Evolutionary conservation across 2,888 invertebrate species (phyloP).

Genomic region (Tetragonula carbonaria): DNA sequence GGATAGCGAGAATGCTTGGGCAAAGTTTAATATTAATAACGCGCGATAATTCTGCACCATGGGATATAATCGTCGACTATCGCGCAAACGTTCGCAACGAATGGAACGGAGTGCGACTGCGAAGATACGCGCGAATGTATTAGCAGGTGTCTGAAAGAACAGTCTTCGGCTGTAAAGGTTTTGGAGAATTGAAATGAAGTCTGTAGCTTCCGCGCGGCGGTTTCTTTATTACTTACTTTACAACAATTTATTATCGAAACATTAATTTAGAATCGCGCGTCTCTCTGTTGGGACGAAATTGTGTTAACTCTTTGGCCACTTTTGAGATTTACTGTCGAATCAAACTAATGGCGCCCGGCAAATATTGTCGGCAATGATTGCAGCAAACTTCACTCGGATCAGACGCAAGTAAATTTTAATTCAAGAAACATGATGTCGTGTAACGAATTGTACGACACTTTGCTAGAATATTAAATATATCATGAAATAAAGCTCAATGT

Average conservation of each 20-base stretch:
- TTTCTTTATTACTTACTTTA: no score
- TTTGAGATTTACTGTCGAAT: no score
- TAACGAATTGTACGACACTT: no score
- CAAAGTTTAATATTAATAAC: conserved; percentile 5
- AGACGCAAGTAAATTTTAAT: no score
- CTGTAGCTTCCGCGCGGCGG: not conserved
- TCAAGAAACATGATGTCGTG: no score
- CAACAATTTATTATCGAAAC: not conserved
- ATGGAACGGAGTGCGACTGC: not conserved
- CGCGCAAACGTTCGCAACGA: not conserved
- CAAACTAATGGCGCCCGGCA: no score
- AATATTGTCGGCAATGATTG: no score
- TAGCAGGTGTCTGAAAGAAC: not conserved
- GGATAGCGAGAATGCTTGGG: not conserved
- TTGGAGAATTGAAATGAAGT: not conserved
- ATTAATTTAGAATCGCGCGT: not conserved
- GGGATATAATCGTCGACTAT: not conserved
- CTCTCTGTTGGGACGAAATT: no score
- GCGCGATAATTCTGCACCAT: not conserved
- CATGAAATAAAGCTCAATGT: no score
- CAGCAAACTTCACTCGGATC: no score
- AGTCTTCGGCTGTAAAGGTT: not conserved
- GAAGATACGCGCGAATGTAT: not conserved
- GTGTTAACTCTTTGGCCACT: no score
- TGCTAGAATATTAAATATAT: no score